phyloP scores from a whole-genome alignment of 2,113 vertebrate genomes.

The Seriola aureovittata region DNA sequence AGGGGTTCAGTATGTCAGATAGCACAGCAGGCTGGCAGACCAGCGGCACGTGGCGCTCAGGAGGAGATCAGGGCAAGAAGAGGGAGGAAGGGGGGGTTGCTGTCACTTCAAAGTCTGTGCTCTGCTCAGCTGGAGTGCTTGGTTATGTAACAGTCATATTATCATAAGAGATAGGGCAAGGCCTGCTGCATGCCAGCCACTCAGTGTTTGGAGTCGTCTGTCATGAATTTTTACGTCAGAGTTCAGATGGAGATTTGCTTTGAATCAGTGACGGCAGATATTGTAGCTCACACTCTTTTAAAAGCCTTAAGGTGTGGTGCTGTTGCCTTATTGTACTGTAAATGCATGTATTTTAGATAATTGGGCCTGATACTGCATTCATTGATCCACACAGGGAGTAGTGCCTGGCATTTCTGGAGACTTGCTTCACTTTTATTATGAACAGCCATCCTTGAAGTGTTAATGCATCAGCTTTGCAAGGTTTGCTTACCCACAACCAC shows the following conservation, averaged over 20 bases:
- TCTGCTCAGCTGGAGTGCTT: conserved; percentile 58
- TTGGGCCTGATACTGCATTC: neutral
- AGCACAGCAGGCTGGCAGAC: conserved; percentile 70
- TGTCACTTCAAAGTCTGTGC: conserved; percentile 69
- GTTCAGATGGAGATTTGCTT: neutral
- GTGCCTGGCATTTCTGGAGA: neutral
- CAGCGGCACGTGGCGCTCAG: conserved; percentile 57
- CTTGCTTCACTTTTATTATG: neutral
- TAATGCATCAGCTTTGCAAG: neutral
- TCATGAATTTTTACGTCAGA: neutral
- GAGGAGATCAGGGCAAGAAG: conserved; percentile 36
- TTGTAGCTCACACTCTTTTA: neutral
- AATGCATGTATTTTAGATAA: neutral
- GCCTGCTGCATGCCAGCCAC: conserved; percentile 22
- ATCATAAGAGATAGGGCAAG: conserved; percentile 50
- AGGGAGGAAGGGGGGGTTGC: conserved; percentile 1
- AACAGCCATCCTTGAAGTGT: neutral
- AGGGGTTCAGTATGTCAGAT: conserved; percentile 80
- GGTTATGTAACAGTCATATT: conserved; percentile 66
- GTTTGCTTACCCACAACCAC: neutral
- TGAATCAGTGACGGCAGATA: neutral
- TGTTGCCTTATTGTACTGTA: neutral
- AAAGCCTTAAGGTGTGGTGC: too few species aligned
- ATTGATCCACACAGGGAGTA: neutral
- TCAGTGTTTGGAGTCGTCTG: conserved; percentile 16